A percentile compares a stretch with the other conserved stretches of the same genome.
Evolutionary conservation across 2,888 invertebrate genomes (phyloP).

Genomic region (Sisyra terminalis): DNA sequence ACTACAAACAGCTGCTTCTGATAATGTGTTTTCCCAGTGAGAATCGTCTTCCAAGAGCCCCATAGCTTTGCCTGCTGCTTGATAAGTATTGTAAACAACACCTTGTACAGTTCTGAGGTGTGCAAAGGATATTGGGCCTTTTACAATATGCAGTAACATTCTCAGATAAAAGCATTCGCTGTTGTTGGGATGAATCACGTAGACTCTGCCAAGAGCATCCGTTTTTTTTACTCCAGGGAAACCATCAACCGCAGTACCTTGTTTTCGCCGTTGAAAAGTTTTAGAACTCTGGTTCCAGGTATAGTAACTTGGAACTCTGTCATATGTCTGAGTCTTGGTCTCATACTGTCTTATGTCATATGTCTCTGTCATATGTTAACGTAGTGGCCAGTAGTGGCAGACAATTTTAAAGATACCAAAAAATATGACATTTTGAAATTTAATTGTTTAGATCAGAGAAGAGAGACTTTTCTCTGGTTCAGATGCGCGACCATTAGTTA

Average conservation of each 20-base stretch:
- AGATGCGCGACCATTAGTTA: no score
- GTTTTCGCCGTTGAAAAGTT: conserved; percentile 11
- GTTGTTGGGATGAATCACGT: conserved; percentile 8
- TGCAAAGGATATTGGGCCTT: conserved; percentile 12
- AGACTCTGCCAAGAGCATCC: conserved; percentile 14
- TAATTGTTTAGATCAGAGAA: no score
- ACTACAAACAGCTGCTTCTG: conserved; percentile 10
- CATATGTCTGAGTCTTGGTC: conserved; percentile 13
- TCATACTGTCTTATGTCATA: no score
- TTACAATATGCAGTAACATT: conserved; percentile 13
- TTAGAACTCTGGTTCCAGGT: conserved; percentile 11
- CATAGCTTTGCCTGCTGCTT: conserved; percentile 12
- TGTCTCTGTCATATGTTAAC: no score
- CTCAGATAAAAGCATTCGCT: conserved; percentile 7
- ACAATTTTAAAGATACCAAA: no score
- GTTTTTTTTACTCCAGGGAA: conserved; percentile 7
- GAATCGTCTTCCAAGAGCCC: conserved; percentile 17
- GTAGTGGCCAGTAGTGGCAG: no score
- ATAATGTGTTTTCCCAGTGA: conserved; percentile 15
- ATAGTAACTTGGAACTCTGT: conserved; percentile 13
- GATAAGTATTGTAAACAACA: conserved; percentile 11
- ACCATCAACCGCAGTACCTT: conserved; percentile 8
- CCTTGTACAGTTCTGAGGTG: conserved; percentile 11
- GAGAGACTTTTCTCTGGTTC: no score
- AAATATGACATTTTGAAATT: no score